Evolutionary conservation across 2,888 invertebrate genomes (phyloP).

Genomic region (Parasteatoda lunata): DNA sequence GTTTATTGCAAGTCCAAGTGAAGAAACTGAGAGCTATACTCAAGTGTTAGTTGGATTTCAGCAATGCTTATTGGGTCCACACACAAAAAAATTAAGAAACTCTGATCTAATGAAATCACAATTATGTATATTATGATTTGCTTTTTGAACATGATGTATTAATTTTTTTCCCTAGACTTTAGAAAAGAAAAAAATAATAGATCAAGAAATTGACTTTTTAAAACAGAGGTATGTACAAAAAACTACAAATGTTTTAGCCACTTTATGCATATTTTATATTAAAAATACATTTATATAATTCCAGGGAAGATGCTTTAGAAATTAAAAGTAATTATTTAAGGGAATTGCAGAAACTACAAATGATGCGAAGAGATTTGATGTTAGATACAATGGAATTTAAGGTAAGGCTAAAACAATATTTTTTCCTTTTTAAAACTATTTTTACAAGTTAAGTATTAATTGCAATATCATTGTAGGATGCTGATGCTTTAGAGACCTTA

Average conservation of each 20-base stretch:
- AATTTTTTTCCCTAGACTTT: constrained; percentile 39
- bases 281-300: constrained; percentile 5
- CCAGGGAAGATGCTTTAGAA: constrained; percentile 37
- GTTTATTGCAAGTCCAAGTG: no score
- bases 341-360: constrained; percentile 48
- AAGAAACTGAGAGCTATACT: no score
- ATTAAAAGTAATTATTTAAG: constrained; percentile 47
- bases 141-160: no score
- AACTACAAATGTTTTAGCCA: not conserved
- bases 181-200: constrained; percentile 42
- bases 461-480: constrained; percentile 21
- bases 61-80: no score
- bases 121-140: no score
- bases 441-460: not conserved
- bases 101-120: no score
- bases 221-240: constrained; percentile 30
- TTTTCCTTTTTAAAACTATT: not conserved
- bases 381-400: constrained; percentile 28
- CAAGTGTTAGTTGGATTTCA: no score
- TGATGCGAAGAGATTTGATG: constrained; percentile 37
- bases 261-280: not conserved
- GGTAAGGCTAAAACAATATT: constrained; percentile 7
- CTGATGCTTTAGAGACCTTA: constrained; percentile 23
- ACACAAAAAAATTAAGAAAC: no score
- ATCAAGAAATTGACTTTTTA: constrained; percentile 50